A percentile compares a stretch with the other conserved stretches of the same genome.
Conservation (phyloP, 35 echinoderm and acorn worm genomes). For the Strongylocentrotus purpuratus region DNA sequence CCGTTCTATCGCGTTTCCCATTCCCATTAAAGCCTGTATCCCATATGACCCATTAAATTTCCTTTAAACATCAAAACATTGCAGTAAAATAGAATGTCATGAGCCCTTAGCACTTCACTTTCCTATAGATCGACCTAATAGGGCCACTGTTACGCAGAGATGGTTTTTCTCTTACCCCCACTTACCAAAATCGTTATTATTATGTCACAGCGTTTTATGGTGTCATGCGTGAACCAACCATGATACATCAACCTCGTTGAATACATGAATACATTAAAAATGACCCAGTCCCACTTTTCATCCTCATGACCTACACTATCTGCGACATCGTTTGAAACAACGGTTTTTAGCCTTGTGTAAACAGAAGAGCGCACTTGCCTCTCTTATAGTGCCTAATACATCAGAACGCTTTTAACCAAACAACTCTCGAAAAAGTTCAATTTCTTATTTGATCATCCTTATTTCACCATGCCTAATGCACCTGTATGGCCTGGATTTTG, state of each 20-base stretch:
- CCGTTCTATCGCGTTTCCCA: too few relatives aligned
- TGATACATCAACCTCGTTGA: background rate
- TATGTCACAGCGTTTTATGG: too few relatives aligned
- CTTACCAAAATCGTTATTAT: too few relatives aligned
- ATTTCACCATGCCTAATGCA: background rate
- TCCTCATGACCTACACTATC: background rate
- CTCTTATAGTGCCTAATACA: background rate
- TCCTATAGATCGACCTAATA: too few relatives aligned
- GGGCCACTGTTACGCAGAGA: too few relatives aligned
- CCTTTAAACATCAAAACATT: too few relatives aligned
- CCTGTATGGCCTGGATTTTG: background rate
- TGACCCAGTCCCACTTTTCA: background rate
- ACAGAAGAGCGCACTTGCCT: background rate
- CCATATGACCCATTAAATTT: too few relatives aligned
- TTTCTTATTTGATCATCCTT: slow-evolving; percentile 17
- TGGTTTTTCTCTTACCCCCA: too few relatives aligned
- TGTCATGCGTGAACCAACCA: too few relatives aligned
- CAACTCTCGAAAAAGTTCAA: background rate
- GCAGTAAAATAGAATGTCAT: too few relatives aligned
- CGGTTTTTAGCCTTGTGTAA: background rate
- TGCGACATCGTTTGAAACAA: background rate
- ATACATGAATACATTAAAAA: slow-evolving; percentile 13
- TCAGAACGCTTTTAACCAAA: background rate
- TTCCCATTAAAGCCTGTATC: too few relatives aligned
- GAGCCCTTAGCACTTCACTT: too few relatives aligned